Evolutionary conservation across 1,140 invertebrate genomes (phyloP).

Genomic region (Neodiprion lecontei): DNA sequence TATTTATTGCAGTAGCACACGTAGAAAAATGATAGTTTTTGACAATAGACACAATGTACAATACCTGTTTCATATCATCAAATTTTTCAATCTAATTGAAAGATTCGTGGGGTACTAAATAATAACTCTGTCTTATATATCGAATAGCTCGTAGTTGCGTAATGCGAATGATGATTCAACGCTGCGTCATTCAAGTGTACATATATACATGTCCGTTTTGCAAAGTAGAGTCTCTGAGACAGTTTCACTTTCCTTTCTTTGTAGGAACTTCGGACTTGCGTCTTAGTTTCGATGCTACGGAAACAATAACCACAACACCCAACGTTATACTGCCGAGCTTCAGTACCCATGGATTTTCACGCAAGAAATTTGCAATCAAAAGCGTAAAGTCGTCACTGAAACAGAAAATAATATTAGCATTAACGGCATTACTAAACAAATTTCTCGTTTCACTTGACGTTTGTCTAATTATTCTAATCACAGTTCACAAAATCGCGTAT

Average conservation of each 20-base stretch:
- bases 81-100: slow-evolving; percentile 69
- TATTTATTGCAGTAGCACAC: background rate
- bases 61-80: background rate
- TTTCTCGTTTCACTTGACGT: background rate
- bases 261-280: slow-evolving; percentile 57
- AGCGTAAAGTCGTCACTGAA: slow-evolving; percentile 76
- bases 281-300: slow-evolving; percentile 61
- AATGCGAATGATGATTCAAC: slow-evolving; percentile 16
- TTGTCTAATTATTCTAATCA: background rate
- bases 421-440: background rate
- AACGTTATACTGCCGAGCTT: slow-evolving; percentile 68
- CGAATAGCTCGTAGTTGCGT: slow-evolving; percentile 18
- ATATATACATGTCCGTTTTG: slow-evolving; percentile 38
- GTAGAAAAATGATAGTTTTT: background rate
- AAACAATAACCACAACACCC: slow-evolving; percentile 65
- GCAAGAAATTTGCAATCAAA: slow-evolving; percentile 68
- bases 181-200: slow-evolving; percentile 17
- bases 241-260: slow-evolving; percentile 66
- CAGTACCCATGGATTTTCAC: slow-evolving; percentile 73
- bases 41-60: background rate
- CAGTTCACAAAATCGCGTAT: background rate
- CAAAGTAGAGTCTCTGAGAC: slow-evolving; percentile 5
- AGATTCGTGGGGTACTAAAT: slow-evolving; percentile 58
- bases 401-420: slow-evolving; percentile 48
- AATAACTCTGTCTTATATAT: slow-evolving; percentile 6